Base-by-base conservation (phyloP, 2,797 vertebrate species). In the Babyrousa celebensis region DNA sequence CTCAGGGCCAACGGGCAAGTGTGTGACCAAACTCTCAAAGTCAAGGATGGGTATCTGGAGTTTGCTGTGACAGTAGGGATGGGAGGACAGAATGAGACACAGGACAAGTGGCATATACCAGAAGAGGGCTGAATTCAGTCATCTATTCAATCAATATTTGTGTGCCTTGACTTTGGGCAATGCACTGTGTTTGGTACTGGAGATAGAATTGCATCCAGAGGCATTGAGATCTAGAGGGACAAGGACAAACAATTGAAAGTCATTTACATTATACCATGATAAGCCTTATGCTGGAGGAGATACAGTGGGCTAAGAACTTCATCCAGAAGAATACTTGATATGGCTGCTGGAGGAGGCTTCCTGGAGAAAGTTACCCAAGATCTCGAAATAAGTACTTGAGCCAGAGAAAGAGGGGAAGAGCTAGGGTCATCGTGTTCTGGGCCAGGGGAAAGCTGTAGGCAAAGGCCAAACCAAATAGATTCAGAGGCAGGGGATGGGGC, bases 231-330 rank as follows among this genome's bases (percentile, higher is more conserved):
- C 71, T 92, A 58, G 40, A 93, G 29, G n/a, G 32, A 83, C 32
- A 32, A 67, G 2, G 43, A 83, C 29, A 80, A 86, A 74, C 75
- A 91, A 58, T 7, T 67, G 70, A 89, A 94, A 96, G 20, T 12
- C 20, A 83, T 71, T 95, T 92, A 70, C 25, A 63, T 60, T 71
- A 65, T 36, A 65, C 78, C 16, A 70, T 36, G 72, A 58, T 87
- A 58, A 70, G 32, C 21, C 72, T 72, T 70, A 67, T 16, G 32
- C 32, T 60, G 25, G 21, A 96, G 71, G 67, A 93, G 63, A 80
- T 25, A 77, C 0, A 20, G 27, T 27, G 63, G 54, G n/a, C 75
- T 85, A 85, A 65, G 56, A 62, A 52, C 23, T 43, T 54, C 56
- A 72, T 86, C 60, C 74, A 68, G 27, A 90, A 79, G 43, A 91